Conservation (phyloP, 92 coral and sea anemone species). For the Epizoanthus stellaris region DNA sequence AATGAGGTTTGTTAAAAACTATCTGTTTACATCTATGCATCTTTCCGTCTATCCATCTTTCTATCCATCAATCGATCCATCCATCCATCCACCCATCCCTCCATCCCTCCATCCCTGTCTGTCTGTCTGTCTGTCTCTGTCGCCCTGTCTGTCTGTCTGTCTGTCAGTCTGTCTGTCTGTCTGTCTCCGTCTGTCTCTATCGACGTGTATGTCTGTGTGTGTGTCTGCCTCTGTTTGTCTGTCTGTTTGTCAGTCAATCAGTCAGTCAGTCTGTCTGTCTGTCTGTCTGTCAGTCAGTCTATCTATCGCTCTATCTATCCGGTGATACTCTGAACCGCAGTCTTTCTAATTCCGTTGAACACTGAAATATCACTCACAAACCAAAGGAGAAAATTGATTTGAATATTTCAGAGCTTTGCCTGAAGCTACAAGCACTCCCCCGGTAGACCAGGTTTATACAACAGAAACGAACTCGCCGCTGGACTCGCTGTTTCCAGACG, state of each 20-base stretch:
- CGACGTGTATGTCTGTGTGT: neutral
- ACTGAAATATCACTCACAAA: too few relatives aligned
- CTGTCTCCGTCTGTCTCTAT: neutral
- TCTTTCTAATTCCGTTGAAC: too few relatives aligned
- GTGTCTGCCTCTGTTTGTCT: neutral
- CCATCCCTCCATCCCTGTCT: neutral
- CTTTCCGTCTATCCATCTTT: neutral
- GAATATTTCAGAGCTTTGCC: slow-evolving; percentile 22
- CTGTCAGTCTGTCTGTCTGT: neutral
- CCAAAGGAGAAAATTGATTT: too few relatives aligned
- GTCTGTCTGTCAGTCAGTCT: neutral
- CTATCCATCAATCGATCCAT: too few relatives aligned
- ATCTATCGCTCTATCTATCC: neutral
- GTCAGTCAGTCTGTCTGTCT: neutral
- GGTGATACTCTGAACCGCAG: too few relatives aligned
- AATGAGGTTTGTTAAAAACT: slow-evolving; percentile 1
- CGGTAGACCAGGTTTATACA: slow-evolving; percentile 15
- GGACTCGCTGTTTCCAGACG: slow-evolving; percentile 43
- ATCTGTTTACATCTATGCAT: neutral
- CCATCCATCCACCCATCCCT: neutral
- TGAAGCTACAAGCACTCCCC: slow-evolving; percentile 8
- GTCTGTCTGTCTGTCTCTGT: neutral
- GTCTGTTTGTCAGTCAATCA: neutral
- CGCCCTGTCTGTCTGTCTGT: neutral
- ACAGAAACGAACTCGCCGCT: slow-evolving; percentile 24